These are phyloP conservation scores for Drosophila fungiperda DNA, from an alignment of 2,888 invertebrate species.

Conservation along the genomic window DNA sequence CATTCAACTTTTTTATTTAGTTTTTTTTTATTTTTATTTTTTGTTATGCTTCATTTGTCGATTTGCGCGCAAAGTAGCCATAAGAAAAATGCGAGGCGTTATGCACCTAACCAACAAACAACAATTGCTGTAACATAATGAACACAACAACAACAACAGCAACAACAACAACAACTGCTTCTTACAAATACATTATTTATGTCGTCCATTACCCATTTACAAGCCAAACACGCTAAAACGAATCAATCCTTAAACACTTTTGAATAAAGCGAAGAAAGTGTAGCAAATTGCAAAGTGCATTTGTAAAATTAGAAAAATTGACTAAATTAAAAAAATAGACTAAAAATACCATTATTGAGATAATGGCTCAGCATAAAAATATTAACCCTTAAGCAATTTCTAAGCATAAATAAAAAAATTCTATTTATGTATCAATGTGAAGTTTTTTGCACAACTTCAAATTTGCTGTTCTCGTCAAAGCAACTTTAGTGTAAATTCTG, in stretches of 20 bases:
- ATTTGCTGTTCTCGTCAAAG: no score
- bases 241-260: background rate
- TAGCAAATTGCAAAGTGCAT: background rate
- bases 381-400: background rate
- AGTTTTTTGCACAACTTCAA: no score
- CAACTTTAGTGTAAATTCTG: no score
- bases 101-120: slow-evolving; percentile 27
- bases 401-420: no score
- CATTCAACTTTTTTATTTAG: slow-evolving; percentile 63
- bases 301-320: background rate
- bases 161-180: background rate
- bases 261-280: background rate
- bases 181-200: background rate
- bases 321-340: background rate
- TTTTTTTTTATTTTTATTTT: background rate
- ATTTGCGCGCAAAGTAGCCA: slow-evolving; percentile 51
- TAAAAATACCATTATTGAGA: background rate
- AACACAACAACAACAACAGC: slow-evolving; percentile 10
- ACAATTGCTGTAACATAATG: slow-evolving; percentile 27
- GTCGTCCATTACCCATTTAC: background rate
- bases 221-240: slow-evolving; percentile 1
- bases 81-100: slow-evolving; percentile 24
- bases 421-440: no score
- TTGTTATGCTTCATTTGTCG: slow-evolving; percentile 69
- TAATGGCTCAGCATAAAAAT: background rate